These are phyloP conservation scores for Zosterops pallidus DNA, from an alignment of 2,113 vertebrate species.

Conservation along the genomic window DNA sequence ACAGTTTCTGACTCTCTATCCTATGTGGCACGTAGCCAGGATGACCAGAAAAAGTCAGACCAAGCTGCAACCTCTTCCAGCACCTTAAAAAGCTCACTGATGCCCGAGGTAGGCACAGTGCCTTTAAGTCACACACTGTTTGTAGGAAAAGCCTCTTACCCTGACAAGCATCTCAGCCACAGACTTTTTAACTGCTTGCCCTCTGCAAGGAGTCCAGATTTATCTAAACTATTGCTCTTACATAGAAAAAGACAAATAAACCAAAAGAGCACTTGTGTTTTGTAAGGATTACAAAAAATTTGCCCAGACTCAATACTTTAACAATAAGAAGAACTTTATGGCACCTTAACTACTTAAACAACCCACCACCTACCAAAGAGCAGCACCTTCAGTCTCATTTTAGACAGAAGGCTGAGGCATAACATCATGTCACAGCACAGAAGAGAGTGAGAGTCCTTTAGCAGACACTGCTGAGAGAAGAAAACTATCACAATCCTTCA, in stretches of 20 bases:
- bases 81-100: neutral
- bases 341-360: neutral
- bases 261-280: neutral
- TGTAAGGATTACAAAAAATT: neutral
- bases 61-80: neutral
- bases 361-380: neutral
- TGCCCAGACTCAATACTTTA: neutral
- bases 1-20: neutral
- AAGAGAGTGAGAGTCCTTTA: neutral
- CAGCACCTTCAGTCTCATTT: neutral
- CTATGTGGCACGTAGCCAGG: neutral
- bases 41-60: neutral
- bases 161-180: neutral
- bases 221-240: neutral
- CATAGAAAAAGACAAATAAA: neutral
- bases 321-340: neutral
- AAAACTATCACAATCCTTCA: fast-evolving
- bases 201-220: neutral
- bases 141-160: neutral
- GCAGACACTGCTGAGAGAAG: neutral
- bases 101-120: neutral
- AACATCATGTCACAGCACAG: neutral
- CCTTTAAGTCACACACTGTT: neutral
- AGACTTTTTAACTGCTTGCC: neutral
- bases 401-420: neutral